Conservation (phyloP, 2,797 vertebrate species). For the Acestrorhynchus altus region DNA sequence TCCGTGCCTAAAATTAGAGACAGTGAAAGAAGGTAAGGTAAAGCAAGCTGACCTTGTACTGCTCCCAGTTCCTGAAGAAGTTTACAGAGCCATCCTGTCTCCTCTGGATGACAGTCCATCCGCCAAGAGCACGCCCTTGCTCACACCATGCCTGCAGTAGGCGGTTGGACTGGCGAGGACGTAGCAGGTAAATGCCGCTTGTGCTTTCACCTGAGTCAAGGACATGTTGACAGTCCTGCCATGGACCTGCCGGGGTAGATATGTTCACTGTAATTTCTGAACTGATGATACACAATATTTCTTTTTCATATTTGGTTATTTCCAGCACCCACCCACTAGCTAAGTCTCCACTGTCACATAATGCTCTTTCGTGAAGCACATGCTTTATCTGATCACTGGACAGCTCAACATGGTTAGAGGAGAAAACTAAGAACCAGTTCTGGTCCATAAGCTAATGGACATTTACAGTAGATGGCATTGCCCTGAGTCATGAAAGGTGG, state of each 20-base stretch:
- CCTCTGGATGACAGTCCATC: constrained; percentile 91
- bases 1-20: not conserved
- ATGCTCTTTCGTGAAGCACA: no score
- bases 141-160: constrained; percentile 90
- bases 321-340: no score
- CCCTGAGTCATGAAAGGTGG: no score
- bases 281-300: no score
- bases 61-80: constrained; percentile 92
- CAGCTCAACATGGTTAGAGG: no score
- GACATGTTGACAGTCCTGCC: constrained; percentile 87
- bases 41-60: constrained; percentile 83
- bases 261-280: not conserved
- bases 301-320: no score
- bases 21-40: not conserved
- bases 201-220: constrained; percentile 77
- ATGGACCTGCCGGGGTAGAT: constrained; percentile 80
- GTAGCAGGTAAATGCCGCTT: constrained; percentile 86
- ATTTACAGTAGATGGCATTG: no score
- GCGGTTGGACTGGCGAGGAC: constrained; percentile 73
- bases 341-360: no score
- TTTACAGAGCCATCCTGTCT: constrained; percentile 90
- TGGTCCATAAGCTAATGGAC: no score
- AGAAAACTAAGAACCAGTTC: no score
- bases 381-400: no score
- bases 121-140: constrained; percentile 82